Percentiles rank a stretch among this genome's conserved stretches.
These are phyloP conservation scores for Ophioninae sp. DNA, from an alignment of 2,888 invertebrate genomes.

Conservation along the genomic window DNA sequence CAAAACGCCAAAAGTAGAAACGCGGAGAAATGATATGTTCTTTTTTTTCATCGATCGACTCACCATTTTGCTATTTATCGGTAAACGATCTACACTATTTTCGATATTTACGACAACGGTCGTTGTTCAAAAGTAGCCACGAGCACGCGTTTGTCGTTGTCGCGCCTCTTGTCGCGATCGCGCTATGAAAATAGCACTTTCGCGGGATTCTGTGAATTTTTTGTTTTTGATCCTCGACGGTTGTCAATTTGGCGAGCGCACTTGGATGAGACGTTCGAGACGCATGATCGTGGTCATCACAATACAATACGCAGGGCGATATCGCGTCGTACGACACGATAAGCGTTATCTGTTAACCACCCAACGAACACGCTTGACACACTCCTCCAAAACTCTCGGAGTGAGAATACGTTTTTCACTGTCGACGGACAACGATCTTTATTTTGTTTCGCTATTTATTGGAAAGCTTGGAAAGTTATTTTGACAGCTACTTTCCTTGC, in stretches of 20 bases:
- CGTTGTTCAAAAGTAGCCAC: slow-evolving; percentile 14
- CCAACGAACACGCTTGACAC: slow-evolving; percentile 19
- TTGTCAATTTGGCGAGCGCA: slow-evolving; percentile 53
- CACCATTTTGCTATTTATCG: slow-evolving; percentile 49
- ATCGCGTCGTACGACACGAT: slow-evolving; percentile 55
- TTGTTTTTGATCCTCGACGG: slow-evolving; percentile 41
- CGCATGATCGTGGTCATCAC: slow-evolving; percentile 40
- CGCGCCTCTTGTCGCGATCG: not conserved
- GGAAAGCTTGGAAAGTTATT: slow-evolving; percentile 3
- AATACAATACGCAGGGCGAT: slow-evolving; percentile 33
- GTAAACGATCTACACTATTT: not conserved
- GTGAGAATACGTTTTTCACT: too few relatives aligned
- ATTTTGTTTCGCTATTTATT: not conserved
- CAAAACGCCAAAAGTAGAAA: not conserved
- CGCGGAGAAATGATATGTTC: not conserved
- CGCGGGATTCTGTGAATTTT: slow-evolving; percentile 11
- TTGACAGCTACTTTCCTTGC: slow-evolving; percentile 17
- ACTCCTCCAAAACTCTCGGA: not conserved
- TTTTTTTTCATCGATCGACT: slow-evolving; percentile 31
- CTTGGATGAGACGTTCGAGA: slow-evolving; percentile 32
- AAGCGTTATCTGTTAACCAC: slow-evolving; percentile 56
- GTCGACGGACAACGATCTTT: not conserved
- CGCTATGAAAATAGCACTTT: slow-evolving; percentile 4
- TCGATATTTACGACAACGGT: slow-evolving; percentile 4
- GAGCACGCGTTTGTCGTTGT: not conserved